Percentiles rank a stretch among this genome's conserved stretches.
Conservation (phyloP, 2,113 vertebrate genomes). For the Ariopsis seemanni region DNA sequence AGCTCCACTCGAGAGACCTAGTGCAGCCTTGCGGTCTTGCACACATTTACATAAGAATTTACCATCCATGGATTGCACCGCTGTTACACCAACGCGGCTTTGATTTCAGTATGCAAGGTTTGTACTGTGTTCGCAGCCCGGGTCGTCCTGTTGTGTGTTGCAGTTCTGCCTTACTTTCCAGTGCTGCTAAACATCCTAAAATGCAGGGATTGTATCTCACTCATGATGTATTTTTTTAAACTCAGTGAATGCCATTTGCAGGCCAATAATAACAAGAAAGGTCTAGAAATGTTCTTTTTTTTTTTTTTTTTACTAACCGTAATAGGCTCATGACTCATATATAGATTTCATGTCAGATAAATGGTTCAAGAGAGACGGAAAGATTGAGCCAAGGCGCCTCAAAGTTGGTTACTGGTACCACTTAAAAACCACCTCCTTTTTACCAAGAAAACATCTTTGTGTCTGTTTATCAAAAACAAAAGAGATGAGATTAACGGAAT, state of each 20-base stretch:
- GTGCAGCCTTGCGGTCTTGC: slow-evolving; percentile 37
- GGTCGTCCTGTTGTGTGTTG: not conserved
- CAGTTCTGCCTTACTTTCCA: slow-evolving; percentile 11
- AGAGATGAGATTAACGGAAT: not conserved
- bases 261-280: not conserved
- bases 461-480: not conserved
- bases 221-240: not conserved
- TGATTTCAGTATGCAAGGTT: slow-evolving; percentile 16
- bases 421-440: not conserved
- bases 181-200: not conserved
- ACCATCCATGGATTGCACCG: slow-evolving; percentile 33
- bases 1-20: slow-evolving; percentile 36
- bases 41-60: slow-evolving; percentile 52
- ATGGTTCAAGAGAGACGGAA: slow-evolving; percentile 41
- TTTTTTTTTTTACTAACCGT: not conserved
- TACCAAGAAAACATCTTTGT: not conserved
- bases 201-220: not conserved
- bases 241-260: not conserved
- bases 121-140: slow-evolving; percentile 2
- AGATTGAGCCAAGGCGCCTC: slow-evolving; percentile 46
- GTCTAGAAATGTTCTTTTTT: not conserved
- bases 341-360: slow-evolving; percentile 38
- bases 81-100: slow-evolving; percentile 43
- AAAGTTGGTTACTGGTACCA: slow-evolving; percentile 34
- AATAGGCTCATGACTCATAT: slow-evolving; percentile 28